A percentile compares a stretch with the other conserved stretches of the same genome.
Conservation (phyloP, 1,140 invertebrate species). For the Drosophila trapezifrons region DNA sequence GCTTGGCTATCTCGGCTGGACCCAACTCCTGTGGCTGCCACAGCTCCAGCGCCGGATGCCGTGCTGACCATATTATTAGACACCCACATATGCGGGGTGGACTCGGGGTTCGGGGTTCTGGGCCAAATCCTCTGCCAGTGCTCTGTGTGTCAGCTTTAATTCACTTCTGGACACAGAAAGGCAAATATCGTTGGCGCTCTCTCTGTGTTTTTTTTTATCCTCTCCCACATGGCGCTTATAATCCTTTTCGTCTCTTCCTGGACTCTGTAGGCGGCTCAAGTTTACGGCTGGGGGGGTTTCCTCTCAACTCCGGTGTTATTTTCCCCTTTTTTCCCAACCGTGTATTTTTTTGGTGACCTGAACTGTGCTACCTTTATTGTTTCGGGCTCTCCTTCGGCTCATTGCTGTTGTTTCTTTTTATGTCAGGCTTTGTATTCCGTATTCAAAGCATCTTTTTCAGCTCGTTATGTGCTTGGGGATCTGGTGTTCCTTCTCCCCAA, state of each 20-base stretch:
- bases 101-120: neutral
- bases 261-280: slow-evolving; percentile 55
- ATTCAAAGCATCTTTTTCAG: slow-evolving; percentile 58
- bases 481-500: slow-evolving; percentile 7
- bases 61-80: slow-evolving; percentile 54
- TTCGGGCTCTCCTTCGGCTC: slow-evolving; percentile 26
- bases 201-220: slow-evolving; percentile 35
- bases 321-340: neutral
- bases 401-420: slow-evolving; percentile 34
- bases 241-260: slow-evolving; percentile 57
- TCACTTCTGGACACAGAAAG: slow-evolving; percentile 45
- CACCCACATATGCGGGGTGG: slow-evolving; percentile 46
- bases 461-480: slow-evolving; percentile 56
- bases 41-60: slow-evolving; percentile 7
- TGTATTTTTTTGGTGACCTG: slow-evolving; percentile 47
- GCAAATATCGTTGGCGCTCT: slow-evolving; percentile 37
- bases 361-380: slow-evolving; percentile 65
- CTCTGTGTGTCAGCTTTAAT: slow-evolving; percentile 51
- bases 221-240: slow-evolving; percentile 57
- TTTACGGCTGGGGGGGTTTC: slow-evolving; percentile 50
- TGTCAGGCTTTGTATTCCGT: slow-evolving; percentile 47
- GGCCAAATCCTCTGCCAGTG: slow-evolving; percentile 16
- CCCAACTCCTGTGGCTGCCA: slow-evolving; percentile 37
- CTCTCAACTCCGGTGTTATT: slow-evolving; percentile 48
- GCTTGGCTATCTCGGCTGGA: slow-evolving; percentile 22